A percentile compares a stretch with the other conserved stretches of the same genome.
Conservation (phyloP, 2,888 invertebrate species). For the Brachyptera risi region DNA sequence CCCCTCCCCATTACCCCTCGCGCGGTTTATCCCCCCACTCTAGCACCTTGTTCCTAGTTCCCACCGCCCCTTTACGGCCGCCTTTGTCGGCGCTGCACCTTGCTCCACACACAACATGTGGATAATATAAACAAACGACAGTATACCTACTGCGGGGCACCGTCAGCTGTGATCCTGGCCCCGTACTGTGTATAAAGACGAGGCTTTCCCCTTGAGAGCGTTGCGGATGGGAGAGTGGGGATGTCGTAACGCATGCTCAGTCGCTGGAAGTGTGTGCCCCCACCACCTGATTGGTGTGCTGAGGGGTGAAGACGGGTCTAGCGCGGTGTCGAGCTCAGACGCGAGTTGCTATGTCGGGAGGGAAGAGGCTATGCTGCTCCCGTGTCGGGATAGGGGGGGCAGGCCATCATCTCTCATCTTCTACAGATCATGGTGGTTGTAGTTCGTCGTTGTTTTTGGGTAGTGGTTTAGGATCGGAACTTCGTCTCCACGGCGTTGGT, state of each 20-base stretch:
- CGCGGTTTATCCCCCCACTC: constrained; percentile 16
- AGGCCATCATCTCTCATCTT: constrained; percentile 12
- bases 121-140: constrained; percentile 52
- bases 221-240: constrained; percentile 14
- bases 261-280: constrained; percentile 20
- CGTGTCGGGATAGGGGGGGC: constrained; percentile 43
- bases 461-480: constrained; percentile 12
- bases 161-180: constrained; percentile 36
- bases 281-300: not conserved
- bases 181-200: constrained; percentile 24
- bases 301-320: not conserved
- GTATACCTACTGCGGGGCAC: constrained; percentile 42
- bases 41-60: constrained; percentile 21
- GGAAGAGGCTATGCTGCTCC: constrained; percentile 50
- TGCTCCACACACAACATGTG: constrained; percentile 46
- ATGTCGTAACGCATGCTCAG: constrained; percentile 24
- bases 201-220: not conserved
- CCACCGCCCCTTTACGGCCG: constrained; percentile 37
- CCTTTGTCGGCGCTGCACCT: constrained; percentile 40
- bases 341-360: constrained; percentile 39
- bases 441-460: constrained; percentile 17
- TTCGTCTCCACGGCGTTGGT: constrained; percentile 14
- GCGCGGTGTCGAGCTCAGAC: constrained; percentile 16
- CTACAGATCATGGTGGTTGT: constrained; percentile 6
- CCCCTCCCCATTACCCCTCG: constrained; percentile 16